Conservation (phyloP, 2,113 vertebrate genomes). For the Bos indicus region DNA sequence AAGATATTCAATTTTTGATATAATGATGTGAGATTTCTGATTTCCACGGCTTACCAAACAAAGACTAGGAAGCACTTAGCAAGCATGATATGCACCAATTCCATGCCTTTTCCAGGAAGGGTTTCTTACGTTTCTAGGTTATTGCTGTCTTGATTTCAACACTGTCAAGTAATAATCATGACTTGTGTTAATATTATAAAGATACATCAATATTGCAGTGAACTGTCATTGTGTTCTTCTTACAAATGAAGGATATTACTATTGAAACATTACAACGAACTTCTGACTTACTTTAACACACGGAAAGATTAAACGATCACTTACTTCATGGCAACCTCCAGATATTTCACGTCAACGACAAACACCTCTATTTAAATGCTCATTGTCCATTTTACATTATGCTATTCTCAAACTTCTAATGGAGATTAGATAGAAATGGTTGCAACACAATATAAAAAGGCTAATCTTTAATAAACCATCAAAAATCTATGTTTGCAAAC, state of each 20-base stretch:
- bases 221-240: not conserved
- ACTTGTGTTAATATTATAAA: not conserved
- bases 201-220: not conserved
- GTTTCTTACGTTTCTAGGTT: not conserved
- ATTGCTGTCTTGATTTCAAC: not conserved
- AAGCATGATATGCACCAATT: not conserved
- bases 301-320: not conserved
- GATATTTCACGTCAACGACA: not conserved
- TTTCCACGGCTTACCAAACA: no score
- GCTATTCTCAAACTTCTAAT: no score
- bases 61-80: not conserved
- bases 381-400: not conserved
- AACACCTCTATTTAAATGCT: not conserved
- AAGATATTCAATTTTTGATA: not conserved
- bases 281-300: not conserved
- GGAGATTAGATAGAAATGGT: no score
- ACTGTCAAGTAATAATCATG: not conserved
- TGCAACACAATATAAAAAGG: no score
- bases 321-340: not conserved
- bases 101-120: not conserved
- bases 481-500: no score
- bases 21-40: not conserved
- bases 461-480: no score
- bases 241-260: not conserved
- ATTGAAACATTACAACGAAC: not conserved